Evolutionary conservation across 2,797 vertebrate species (phyloP).

Genomic region (Anguilla anguilla): DNA sequence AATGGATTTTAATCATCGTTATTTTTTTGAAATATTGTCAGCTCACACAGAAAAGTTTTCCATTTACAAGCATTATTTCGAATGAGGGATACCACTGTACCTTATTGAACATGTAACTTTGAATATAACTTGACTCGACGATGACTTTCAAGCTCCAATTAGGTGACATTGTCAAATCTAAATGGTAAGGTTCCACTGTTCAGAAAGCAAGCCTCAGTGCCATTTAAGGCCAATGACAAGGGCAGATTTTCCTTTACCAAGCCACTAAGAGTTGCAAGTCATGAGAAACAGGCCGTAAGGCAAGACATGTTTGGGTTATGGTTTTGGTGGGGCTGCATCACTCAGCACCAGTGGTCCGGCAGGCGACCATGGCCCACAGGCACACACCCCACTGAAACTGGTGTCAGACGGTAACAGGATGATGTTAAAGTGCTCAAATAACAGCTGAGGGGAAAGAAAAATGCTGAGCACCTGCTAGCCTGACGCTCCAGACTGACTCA

Average conservation of each 20-base stretch:
- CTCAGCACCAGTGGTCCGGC: not conserved
- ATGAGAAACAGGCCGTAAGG: constrained; percentile 9
- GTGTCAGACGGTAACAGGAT: not conserved
- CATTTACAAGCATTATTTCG: not conserved
- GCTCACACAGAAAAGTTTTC: not conserved
- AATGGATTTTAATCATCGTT: not conserved
- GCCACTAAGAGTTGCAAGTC: not conserved
- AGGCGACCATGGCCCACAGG: not conserved
- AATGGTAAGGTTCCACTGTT: not conserved
- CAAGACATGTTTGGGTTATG: constrained; percentile 25
- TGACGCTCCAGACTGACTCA: not conserved
- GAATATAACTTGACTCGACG: not conserved
- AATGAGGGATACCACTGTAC: not conserved
- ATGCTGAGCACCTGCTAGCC: constrained; percentile 47
- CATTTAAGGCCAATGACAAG: not conserved
- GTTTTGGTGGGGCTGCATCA: constrained; percentile 3
- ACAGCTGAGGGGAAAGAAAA: constrained; percentile 10
- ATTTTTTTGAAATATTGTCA: not conserved
- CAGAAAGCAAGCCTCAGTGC: not conserved
- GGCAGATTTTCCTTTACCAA: not conserved
- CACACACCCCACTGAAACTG: not conserved
- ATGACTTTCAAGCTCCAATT: not conserved
- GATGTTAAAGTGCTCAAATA: constrained; percentile 1
- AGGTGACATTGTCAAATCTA: not conserved
- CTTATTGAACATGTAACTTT: too few species aligned